A percentile compares a stretch with the other conserved stretches of the same genome.
phyloP scores from a whole-genome alignment of 2,888 invertebrate genomes.

The Isoperla grammatica region DNA sequence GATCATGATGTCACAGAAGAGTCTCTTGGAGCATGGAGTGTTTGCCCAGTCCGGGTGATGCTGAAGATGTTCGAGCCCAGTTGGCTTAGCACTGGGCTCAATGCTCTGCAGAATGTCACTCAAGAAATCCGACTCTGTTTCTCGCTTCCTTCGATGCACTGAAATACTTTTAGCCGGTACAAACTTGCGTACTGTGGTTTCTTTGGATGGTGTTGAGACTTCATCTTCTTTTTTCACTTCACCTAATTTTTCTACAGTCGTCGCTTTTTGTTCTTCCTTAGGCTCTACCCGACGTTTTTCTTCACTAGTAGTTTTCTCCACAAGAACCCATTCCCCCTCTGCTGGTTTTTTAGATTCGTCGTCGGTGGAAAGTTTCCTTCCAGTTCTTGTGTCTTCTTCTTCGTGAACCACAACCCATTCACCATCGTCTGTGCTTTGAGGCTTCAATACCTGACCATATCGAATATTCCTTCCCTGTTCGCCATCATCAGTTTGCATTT shows the following conservation, averaged over 20 bases:
- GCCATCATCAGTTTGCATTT: neutral
- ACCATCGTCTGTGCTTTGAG: too few relatives aligned
- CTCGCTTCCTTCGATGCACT: neutral
- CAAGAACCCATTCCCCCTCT: constrained; percentile 9
- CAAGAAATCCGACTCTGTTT: constrained; percentile 16
- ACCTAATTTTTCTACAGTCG: neutral
- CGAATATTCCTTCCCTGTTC: neutral
- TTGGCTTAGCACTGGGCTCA: constrained; percentile 10
- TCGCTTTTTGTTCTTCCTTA: neutral
- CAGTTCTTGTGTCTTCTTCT: too few relatives aligned
- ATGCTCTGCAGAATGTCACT: constrained; percentile 26
- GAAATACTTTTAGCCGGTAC: neutral
- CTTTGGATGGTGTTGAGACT: neutral
- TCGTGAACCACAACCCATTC: too few relatives aligned
- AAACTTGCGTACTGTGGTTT: neutral
- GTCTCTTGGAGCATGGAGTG: constrained; percentile 69
- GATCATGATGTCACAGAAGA: constrained; percentile 70
- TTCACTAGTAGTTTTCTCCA: constrained; percentile 1
- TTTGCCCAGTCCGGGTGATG: constrained; percentile 59
- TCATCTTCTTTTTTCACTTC: neutral
- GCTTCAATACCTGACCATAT: too few relatives aligned
- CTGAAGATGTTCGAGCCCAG: constrained; percentile 36
- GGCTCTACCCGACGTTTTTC: neutral
- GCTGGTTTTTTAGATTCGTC: too few relatives aligned
- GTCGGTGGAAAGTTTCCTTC: too few relatives aligned